phyloP scores from a whole-genome alignment of 2,113 vertebrate genomes.

The Clinocottus analis region DNA sequence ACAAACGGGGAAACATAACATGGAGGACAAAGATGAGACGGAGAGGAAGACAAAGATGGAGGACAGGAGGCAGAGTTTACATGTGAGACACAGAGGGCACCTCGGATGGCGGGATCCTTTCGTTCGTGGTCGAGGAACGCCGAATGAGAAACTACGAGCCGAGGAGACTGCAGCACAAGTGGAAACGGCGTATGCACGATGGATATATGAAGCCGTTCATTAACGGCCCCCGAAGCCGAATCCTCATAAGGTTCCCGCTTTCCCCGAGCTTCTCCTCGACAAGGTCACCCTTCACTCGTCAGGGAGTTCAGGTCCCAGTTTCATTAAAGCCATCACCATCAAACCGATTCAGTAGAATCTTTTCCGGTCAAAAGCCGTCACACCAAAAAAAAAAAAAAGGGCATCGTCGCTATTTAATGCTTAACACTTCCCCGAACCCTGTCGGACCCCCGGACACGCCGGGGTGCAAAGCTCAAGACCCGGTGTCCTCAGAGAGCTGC shows the following conservation, averaged over 20 bases:
- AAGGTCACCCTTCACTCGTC: constrained; percentile 57
- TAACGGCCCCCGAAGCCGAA: constrained; percentile 2
- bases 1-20: constrained; percentile 24
- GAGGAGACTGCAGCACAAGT: constrained; percentile 6
- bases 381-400: too few species aligned
- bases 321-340: constrained; percentile 66
- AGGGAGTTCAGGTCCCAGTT: constrained; percentile 67
- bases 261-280: constrained; percentile 60
- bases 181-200: too few species aligned
- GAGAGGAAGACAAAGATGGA: constrained; percentile 15
- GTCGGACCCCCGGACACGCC: background rate
- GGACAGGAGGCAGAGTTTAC: constrained; percentile 23
- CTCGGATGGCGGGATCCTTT: constrained; percentile 30
- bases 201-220: constrained; percentile 3
- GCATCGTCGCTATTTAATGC: background rate
- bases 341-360: constrained; percentile 45
- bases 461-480: constrained; percentile 17
- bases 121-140: background rate
- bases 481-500: background rate
- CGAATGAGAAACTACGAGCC: constrained; percentile 19
- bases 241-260: constrained; percentile 33
- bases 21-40: constrained; percentile 6
- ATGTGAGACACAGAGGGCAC: constrained; percentile 37
- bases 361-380: background rate
- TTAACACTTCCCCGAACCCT: background rate